These are phyloP conservation scores for Ptilorrhoa leucosticta DNA, from an alignment of 2,113 vertebrate species.

Conservation along the genomic window DNA sequence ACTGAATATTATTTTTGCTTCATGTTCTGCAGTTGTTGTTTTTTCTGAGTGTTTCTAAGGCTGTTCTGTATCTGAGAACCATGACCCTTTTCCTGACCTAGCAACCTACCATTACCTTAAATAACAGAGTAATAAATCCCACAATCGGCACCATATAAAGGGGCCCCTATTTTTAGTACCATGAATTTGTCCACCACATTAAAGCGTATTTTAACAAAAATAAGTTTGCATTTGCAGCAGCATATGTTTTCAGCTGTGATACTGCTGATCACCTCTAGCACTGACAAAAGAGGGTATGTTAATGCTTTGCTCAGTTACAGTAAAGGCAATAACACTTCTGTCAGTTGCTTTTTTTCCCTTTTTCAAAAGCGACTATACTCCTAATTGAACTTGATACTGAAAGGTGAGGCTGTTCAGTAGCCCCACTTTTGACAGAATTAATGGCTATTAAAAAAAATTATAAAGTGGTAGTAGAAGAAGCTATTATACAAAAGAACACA, in stretches of 20 bases:
- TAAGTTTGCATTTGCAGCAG: neutral
- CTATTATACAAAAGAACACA: neutral
- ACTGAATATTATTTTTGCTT: slow-evolving; percentile 7
- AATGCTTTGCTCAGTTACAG: neutral
- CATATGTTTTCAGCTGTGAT: neutral
- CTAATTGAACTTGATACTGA: neutral
- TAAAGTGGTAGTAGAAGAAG: neutral
- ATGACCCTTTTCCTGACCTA: neutral
- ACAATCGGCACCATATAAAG: neutral
- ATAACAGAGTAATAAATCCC: slow-evolving; percentile 35
- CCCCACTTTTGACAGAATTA: neutral
- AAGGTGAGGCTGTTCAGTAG: neutral
- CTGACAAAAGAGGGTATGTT: neutral
- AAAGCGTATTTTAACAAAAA: neutral
- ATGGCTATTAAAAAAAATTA: neutral
- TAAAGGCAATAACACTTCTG: neutral
- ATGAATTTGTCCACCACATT: neutral
- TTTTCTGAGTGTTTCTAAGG: neutral
- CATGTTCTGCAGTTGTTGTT: neutral
- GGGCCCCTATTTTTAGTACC: neutral
- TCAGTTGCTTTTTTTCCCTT: neutral
- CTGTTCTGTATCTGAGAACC: neutral
- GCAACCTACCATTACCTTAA: neutral
- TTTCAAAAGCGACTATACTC: neutral
- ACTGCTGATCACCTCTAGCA: neutral